Conservation (phyloP, 2,888 invertebrate species). For the Meandrusa payeni region DNA sequence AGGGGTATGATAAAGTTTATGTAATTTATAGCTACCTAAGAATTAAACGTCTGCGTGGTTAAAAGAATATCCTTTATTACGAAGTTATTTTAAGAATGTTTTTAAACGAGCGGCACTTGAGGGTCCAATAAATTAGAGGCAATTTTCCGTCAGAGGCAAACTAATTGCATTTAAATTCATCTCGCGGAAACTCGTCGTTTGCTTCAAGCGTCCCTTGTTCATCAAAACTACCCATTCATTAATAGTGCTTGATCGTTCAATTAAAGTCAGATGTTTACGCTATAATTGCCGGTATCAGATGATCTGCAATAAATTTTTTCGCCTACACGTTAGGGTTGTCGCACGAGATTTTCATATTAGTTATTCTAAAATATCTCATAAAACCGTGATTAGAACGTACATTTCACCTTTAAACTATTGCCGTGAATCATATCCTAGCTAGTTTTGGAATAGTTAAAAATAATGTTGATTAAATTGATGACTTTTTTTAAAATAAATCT, state of each 20-base stretch:
- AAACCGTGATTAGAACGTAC: too few relatives aligned
- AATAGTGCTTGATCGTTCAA: conserved; percentile 23
- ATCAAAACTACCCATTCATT: conserved; percentile 24
- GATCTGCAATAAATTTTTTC: conserved; percentile 18
- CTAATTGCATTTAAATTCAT: conserved; percentile 23
- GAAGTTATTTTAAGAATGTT: neutral
- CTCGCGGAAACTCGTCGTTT: conserved; percentile 17
- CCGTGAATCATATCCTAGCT: too few relatives aligned
- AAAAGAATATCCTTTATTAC: neutral
- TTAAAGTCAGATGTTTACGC: conserved; percentile 24
- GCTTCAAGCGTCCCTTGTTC: conserved; percentile 18
- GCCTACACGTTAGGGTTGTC: conserved; percentile 7
- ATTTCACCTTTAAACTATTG: too few relatives aligned
- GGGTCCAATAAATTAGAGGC: conserved; percentile 13
- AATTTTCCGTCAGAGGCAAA: conserved; percentile 21
- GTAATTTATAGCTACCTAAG: too few relatives aligned
- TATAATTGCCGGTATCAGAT: conserved; percentile 22
- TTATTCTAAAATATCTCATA: too few relatives aligned
- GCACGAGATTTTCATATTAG: neutral
- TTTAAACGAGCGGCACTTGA: conserved; percentile 16
- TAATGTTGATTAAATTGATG: too few relatives aligned
- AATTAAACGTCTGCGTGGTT: too few relatives aligned
- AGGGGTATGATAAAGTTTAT: too few relatives aligned
- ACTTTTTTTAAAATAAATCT: too few relatives aligned
- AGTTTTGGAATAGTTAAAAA: too few relatives aligned